Evolutionary conservation across 2,888 invertebrate genomes (phyloP).

Genomic region (Sinhomidia bicolor): DNA sequence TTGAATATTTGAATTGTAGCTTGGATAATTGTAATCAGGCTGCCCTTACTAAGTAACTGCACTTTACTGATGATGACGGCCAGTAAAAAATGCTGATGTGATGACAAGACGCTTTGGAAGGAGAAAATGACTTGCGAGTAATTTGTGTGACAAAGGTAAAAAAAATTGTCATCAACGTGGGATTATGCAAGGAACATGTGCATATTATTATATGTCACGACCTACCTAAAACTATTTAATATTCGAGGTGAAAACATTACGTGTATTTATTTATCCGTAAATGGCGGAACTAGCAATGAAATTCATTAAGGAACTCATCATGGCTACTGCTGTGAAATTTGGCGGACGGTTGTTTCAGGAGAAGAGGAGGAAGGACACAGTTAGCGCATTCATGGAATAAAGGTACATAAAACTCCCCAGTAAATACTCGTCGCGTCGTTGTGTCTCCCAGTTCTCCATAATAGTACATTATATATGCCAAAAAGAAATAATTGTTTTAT

Average conservation of each 20-base stretch:
- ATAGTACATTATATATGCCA: background rate
- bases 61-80: too few species aligned
- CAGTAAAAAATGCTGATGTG: background rate
- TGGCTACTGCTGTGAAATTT: background rate
- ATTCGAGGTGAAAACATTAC: background rate
- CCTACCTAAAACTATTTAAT: background rate
- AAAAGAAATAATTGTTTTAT: background rate
- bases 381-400: background rate
- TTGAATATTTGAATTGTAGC: too few species aligned
- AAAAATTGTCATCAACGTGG: background rate
- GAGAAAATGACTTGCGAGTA: background rate
- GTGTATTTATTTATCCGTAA: background rate
- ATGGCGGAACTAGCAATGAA: slow-evolving; percentile 17
- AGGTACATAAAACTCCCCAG: background rate
- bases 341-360: slow-evolving; percentile 1
- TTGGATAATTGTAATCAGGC: too few species aligned
- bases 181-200: background rate
- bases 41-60: too few species aligned
- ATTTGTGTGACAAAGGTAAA: background rate
- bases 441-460: background rate
- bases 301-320: background rate
- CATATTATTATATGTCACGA: background rate
- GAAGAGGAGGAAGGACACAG: background rate
- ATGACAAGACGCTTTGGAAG: background rate
- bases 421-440: background rate